These are phyloP conservation scores for Carterocephalus palaemon DNA, from an alignment of 2,888 invertebrate species.

Conservation along the genomic window DNA sequence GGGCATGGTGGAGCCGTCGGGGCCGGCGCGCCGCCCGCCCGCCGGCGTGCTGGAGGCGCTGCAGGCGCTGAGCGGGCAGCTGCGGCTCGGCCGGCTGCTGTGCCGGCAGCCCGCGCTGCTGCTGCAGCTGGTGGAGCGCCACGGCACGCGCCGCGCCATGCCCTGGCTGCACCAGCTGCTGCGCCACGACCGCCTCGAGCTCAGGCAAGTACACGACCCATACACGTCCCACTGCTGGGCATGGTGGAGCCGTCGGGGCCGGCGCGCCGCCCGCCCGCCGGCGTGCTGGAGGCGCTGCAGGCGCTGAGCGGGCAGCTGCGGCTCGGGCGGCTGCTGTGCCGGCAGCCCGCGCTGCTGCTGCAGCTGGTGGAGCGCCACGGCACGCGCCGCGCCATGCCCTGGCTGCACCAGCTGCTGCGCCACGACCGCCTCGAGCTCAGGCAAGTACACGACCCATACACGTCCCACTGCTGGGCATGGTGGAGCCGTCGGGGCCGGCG, in stretches of 20 bases:
- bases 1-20: too few relatives aligned
- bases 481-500: too few relatives aligned
- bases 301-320: constrained; percentile 87
- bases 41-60: constrained; percentile 88
- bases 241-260: constrained; percentile 91
- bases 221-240: constrained; percentile 83
- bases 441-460: too few relatives aligned
- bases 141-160: constrained; percentile 95
- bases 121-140: constrained; percentile 93
- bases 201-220: too few relatives aligned
- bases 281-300: constrained; percentile 88
- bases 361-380: constrained; percentile 95
- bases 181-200: constrained; percentile 92
- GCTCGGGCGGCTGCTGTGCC: constrained; percentile 92
- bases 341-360: constrained; percentile 94
- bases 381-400: constrained; percentile 96
- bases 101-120: constrained; percentile 96
- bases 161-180: constrained; percentile 98
- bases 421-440: constrained; percentile 91
- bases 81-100: constrained; percentile 92
- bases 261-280: constrained; percentile 88
- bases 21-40: constrained; percentile 91
- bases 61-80: constrained; percentile 85
- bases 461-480: too few relatives aligned
- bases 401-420: constrained; percentile 96